Evolutionary conservation across 2,888 invertebrate species (phyloP).

Genomic region (Perizoma flavofasciatum): DNA sequence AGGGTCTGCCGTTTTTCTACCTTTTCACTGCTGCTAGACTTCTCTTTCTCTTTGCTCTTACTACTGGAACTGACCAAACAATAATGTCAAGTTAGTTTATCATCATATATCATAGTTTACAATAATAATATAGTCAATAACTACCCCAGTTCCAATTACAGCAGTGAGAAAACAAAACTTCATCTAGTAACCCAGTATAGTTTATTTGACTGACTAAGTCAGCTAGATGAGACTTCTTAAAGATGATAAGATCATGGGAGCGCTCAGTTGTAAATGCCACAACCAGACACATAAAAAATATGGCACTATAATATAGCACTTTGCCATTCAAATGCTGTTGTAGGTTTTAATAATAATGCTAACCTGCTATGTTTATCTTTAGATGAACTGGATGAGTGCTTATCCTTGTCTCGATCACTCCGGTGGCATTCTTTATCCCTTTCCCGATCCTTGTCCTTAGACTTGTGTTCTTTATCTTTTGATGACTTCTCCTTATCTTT

Average conservation of each 20-base stretch:
- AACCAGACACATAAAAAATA: no score
- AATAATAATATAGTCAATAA: no score
- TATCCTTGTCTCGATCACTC: slow-evolving; percentile 65
- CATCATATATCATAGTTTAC: no score
- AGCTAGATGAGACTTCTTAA: no score
- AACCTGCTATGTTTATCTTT: slow-evolving; percentile 85
- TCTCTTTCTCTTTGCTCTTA: slow-evolving; percentile 64
- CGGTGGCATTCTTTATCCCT: slow-evolving; percentile 70
- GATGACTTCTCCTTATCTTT: slow-evolving; percentile 60
- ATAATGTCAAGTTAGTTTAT: background rate
- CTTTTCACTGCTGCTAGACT: slow-evolving; percentile 57
- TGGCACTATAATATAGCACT: no score
- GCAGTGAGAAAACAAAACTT: no score
- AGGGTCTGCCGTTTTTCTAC: slow-evolving; percentile 57
- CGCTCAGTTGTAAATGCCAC: no score
- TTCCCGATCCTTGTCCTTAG: slow-evolving; percentile 62
- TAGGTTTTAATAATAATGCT: slow-evolving; percentile 11
- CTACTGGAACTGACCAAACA: slow-evolving; percentile 59
- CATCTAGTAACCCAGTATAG: no score
- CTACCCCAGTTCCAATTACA: no score
- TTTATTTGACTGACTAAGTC: no score
- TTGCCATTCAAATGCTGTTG: background rate
- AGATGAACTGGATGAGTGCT: slow-evolving; percentile 72
- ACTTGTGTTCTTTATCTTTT: slow-evolving; percentile 79
- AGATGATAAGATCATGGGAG: no score